Evolutionary conservation across 2,113 vertebrate species (phyloP), one percentile per base, ranked within the genome.

Genomic region (Hippopotamus amphibius): DNA sequence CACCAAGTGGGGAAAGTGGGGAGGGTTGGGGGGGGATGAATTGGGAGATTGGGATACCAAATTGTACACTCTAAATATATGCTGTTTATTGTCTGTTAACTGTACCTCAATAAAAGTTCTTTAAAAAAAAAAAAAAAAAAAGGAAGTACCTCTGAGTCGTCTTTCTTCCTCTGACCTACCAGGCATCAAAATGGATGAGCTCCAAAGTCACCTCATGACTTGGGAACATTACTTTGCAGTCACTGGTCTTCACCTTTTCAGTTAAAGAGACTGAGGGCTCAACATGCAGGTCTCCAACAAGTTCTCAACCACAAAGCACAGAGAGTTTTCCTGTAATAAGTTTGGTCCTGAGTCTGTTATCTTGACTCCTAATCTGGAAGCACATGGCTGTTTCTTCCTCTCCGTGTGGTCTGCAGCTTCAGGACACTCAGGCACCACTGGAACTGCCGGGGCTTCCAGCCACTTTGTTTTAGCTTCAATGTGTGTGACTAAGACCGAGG

Each of bases 121-220:
- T 37, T 37, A 37, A 37, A 37, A 37, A 37, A 37, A 37, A 37
- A 37, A 37, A 37, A 37, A 37, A 2, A 37, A 37, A 37, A 37
- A 37, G 37, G 7, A 63, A 7, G 2, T 22, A 22, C 7, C 2
- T 8, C 2, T 1, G 21, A 77, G 30, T 1, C 7, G 30, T 1
- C 7, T 63, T 16, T 24, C 11, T n/a, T 81, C 46, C 13, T 53
- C 19, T 37, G n/a, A 22, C 13, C 57, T 2, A 46, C 22, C 21
- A 7, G 0, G 7, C 9, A 10, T 57, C 19, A 19, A 48, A 53
- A 22, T 0, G 0, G 15, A 3, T 14, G 48, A 28, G 3, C 13
- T 16, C 4, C 22, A 10, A 46, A 13, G 33, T 65, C 13, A 14
- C 1, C 30, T 17, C 4, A n/a, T n/a, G n/a, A 22, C 8, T 5